Percentiles rank a stretch among this genome's conserved stretches.
phyloP scores from a whole-genome alignment of 1,140 invertebrate genomes.

The Cecropterus lyciades region DNA sequence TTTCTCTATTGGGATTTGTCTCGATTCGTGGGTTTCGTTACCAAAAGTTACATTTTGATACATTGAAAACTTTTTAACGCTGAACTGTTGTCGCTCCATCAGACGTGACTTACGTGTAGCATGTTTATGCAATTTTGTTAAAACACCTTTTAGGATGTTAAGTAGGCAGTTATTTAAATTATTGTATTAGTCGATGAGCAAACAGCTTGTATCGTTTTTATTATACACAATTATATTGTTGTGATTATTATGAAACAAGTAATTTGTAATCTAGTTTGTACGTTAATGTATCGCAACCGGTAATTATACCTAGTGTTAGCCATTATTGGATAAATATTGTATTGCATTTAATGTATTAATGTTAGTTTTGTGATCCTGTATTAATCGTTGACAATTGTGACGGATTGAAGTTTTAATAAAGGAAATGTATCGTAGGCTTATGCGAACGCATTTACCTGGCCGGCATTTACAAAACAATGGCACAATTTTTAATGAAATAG shows the following conservation, averaged over 20 bases:
- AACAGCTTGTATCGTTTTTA: slow-evolving; percentile 37
- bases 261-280: slow-evolving; percentile 62
- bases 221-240: slow-evolving; percentile 54
- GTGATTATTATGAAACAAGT: slow-evolving; percentile 66
- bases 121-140: slow-evolving; percentile 11
- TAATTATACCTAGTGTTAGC: slow-evolving; percentile 60
- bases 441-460: slow-evolving; percentile 20
- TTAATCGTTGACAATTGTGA: slow-evolving; percentile 54
- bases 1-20: slow-evolving; percentile 40
- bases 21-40: slow-evolving; percentile 23
- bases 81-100: slow-evolving; percentile 14
- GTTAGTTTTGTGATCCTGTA: slow-evolving; percentile 51
- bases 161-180: slow-evolving; percentile 35
- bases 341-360: slow-evolving; percentile 74
- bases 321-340: slow-evolving; percentile 52
- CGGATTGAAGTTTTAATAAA: slow-evolving; percentile 19
- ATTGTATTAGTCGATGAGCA: slow-evolving; percentile 35
- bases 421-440: slow-evolving; percentile 2
- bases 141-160: slow-evolving; percentile 32
- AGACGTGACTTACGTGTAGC: background rate
- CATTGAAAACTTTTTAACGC: slow-evolving; percentile 15
- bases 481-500: slow-evolving; percentile 22
- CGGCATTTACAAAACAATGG: slow-evolving; percentile 15
- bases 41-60: slow-evolving; percentile 16
- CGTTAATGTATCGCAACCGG: slow-evolving; percentile 62